These are phyloP conservation scores for Halictus rubicundus DNA, from an alignment of 1,140 invertebrate genomes.

Conservation along the genomic window DNA sequence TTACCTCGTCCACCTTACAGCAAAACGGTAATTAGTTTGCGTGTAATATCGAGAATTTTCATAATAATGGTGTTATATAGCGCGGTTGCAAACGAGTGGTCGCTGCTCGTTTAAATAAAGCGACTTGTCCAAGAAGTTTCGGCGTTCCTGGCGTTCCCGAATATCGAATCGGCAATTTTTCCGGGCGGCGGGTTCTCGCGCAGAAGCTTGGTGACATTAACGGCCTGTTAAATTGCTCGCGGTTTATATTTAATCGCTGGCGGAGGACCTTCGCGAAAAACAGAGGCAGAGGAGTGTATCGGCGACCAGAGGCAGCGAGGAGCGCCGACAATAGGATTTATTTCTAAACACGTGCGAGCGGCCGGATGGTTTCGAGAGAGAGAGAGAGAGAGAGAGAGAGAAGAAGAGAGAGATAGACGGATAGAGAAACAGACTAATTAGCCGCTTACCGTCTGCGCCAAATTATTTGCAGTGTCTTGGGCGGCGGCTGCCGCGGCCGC, in stretches of 20 bases:
- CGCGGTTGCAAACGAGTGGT: no score
- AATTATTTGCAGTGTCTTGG: conserved; percentile 79
- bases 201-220: conserved; percentile 14
- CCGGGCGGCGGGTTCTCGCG: no score
- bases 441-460: conserved; percentile 82
- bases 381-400: no score
- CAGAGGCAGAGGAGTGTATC: not conserved
- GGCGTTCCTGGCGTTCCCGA: no score
- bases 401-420: not conserved
- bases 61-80: no score
- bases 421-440: conserved; percentile 28
- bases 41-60: no score
- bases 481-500: conserved; percentile 82
- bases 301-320: not conserved
- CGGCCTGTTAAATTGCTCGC: conserved; percentile 16
- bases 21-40: no score
- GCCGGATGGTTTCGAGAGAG: not conserved
- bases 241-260: conserved; percentile 42
- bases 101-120: no score
- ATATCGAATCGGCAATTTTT: no score
- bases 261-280: conserved; percentile 10
- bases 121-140: no score
- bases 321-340: conserved; percentile 36
- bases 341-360: conserved; percentile 4
- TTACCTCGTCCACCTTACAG: no score